Conservation (phyloP, 2,797 vertebrate species). For the Acipenser transmontanus region DNA sequence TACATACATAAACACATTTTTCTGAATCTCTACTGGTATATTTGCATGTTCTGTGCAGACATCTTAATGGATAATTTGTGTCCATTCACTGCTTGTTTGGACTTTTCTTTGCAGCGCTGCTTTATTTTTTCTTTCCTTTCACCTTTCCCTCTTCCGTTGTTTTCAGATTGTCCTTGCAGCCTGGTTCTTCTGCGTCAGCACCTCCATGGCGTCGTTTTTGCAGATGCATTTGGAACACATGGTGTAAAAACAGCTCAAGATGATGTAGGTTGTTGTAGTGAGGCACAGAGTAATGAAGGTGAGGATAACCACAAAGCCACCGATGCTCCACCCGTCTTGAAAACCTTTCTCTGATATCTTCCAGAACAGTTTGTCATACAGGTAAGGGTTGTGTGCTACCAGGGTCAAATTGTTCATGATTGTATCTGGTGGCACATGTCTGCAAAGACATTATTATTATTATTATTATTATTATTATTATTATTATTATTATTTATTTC, state of each 20-base stretch:
- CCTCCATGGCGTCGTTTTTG: neutral
- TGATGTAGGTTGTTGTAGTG: conserved; percentile 5
- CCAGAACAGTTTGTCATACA: conserved; percentile 13
- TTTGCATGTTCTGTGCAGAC: too few relatives aligned
- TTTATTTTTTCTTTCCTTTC: too few relatives aligned
- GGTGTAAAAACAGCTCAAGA: conserved; percentile 15
- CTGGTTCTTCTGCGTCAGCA: conserved; percentile 4
- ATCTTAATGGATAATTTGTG: too few relatives aligned
- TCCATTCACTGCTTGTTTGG: too few relatives aligned
- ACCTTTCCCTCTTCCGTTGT: too few relatives aligned
- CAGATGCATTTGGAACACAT: conserved; percentile 4
- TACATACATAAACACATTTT: too few relatives aligned
- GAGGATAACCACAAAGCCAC: conserved; percentile 16
- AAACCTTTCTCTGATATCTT: conserved; percentile 19
- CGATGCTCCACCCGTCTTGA: conserved; percentile 18
- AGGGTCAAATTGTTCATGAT: neutral
- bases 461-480: neutral
- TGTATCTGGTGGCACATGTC: neutral
- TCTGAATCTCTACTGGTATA: too few relatives aligned
- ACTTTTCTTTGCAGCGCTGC: too few relatives aligned
- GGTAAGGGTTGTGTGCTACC: neutral
- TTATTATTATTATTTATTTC: too few relatives aligned
- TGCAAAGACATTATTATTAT: neutral
- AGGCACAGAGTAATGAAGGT: conserved; percentile 15
- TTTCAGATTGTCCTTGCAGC: neutral